These are phyloP conservation scores for Mirounga angustirostris DNA, from an alignment of 2,113 vertebrate species.

Conservation along the genomic window DNA sequence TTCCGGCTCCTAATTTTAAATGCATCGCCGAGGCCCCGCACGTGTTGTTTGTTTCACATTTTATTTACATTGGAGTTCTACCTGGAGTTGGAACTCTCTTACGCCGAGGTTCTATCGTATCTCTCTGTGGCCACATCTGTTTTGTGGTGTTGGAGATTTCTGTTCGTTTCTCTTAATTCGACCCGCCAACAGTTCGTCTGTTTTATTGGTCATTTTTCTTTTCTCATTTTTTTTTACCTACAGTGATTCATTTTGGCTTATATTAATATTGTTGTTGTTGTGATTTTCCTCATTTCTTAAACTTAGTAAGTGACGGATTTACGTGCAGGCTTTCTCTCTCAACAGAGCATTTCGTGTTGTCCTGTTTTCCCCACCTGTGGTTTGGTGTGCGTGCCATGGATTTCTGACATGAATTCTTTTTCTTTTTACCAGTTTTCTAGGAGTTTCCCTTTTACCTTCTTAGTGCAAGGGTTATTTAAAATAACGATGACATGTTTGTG, in stretches of 20 bases:
- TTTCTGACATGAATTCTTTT: not conserved
- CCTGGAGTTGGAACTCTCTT: not conserved
- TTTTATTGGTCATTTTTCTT: not conserved
- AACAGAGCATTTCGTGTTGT: rapidly evolving
- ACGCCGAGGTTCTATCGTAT: rapidly evolving
- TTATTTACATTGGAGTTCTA: rapidly evolving
- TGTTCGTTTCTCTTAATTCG: not conserved
- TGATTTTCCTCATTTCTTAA: not conserved
- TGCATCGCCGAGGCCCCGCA: rapidly evolving
- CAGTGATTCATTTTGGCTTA: too few species aligned
- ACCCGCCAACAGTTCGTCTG: not conserved
- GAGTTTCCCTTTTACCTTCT: not conserved
- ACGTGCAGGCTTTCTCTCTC: rapidly evolving
- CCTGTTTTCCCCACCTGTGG: rapidly evolving
- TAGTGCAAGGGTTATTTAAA: too few species aligned
- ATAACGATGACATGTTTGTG: rapidly evolving
- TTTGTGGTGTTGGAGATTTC: too few species aligned
- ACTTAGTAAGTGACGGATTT: rapidly evolving
- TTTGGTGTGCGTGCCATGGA: rapidly evolving
- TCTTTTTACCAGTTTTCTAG: not conserved
- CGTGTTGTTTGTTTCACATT: rapidly evolving
- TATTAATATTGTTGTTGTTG: rapidly evolving
- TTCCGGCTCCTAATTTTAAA: rapidly evolving
- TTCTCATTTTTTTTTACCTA: not conserved
- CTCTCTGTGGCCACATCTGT: too few species aligned